Percentiles rank a stretch among this genome's conserved stretches.
These are phyloP conservation scores for Tanaodytes sp. DNA, from an alignment of 2,888 invertebrate genomes.

Conservation along the genomic window DNA sequence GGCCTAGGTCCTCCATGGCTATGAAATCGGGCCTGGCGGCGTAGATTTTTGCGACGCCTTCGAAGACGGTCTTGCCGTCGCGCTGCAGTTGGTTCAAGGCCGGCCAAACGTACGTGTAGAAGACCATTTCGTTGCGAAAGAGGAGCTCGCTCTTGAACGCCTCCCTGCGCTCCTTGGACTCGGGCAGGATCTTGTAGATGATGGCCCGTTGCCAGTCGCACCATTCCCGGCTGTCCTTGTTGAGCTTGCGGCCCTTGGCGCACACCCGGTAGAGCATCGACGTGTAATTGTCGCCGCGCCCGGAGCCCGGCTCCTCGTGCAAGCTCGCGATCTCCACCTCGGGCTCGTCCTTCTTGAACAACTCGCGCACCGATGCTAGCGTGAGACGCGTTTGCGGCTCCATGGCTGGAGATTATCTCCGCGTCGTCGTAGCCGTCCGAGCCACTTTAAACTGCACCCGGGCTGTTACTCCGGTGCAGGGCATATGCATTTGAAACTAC, in stretches of 20 bases:
- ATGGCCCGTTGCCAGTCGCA: conserved; percentile 79
- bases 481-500: conserved; percentile 71
- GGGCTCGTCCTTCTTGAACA: conserved; percentile 65
- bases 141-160: conserved; percentile 81
- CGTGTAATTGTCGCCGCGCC: conserved; percentile 83
- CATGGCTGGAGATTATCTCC: conserved; percentile 43
- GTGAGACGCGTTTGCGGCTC: conserved; percentile 58
- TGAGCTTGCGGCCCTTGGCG: conserved; percentile 75
- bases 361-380: conserved; percentile 65
- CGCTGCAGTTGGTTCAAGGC: conserved; percentile 77
- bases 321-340: conserved; percentile 64
- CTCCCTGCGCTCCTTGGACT: conserved; percentile 78
- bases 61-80: conserved; percentile 60
- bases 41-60: conserved; percentile 68
- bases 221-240: conserved; percentile 68
- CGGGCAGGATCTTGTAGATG: conserved; percentile 82
- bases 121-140: conserved; percentile 82
- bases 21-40: conserved; percentile 72
- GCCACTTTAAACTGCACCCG: conserved; percentile 57
- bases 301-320: conserved; percentile 81
- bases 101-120: conserved; percentile 82
- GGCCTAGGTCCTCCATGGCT: conserved; percentile 74
- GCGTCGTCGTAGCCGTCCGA: conserved; percentile 36
- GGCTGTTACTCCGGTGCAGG: conserved; percentile 64
- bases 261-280: conserved; percentile 81